A percentile compares a stretch with the other conserved stretches of the same genome.
These are phyloP conservation scores for Columba janthina DNA, from an alignment of 2,113 vertebrate genomes.

Conservation along the genomic window DNA sequence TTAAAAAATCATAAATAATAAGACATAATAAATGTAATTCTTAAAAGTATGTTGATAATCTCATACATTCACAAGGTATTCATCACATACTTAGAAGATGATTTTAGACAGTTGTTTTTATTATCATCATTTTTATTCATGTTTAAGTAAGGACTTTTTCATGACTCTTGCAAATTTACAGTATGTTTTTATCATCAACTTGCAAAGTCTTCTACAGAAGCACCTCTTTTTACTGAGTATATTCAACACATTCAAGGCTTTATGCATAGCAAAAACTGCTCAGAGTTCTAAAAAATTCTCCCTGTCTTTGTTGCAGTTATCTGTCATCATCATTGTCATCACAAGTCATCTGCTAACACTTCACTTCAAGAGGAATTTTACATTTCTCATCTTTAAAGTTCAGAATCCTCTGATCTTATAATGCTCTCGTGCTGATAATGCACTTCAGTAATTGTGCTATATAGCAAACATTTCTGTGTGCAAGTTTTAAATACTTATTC, in stretches of 20 bases:
- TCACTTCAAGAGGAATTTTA: slow-evolving; percentile 16
- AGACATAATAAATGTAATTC: neutral
- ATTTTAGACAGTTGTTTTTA: neutral
- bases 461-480: slow-evolving; percentile 51
- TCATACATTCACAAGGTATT: neutral
- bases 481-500: slow-evolving; percentile 62
- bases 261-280: neutral
- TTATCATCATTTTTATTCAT: neutral
- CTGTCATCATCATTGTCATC: neutral
- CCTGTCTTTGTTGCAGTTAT: neutral
- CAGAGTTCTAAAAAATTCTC: neutral
- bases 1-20: neutral
- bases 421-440: slow-evolving; percentile 12
- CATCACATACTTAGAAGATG: neutral
- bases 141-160: neutral
- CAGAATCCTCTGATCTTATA: slow-evolving; percentile 47
- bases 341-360: neutral
- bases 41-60: neutral
- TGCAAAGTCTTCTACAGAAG: neutral
- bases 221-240: neutral
- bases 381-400: slow-evolving; percentile 59
- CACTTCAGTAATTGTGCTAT: slow-evolving; percentile 30
- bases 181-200: neutral
- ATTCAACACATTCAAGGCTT: neutral
- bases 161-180: neutral